phyloP scores from a whole-genome alignment of 1,140 invertebrate species.

The Wiebesia pumilae region DNA sequence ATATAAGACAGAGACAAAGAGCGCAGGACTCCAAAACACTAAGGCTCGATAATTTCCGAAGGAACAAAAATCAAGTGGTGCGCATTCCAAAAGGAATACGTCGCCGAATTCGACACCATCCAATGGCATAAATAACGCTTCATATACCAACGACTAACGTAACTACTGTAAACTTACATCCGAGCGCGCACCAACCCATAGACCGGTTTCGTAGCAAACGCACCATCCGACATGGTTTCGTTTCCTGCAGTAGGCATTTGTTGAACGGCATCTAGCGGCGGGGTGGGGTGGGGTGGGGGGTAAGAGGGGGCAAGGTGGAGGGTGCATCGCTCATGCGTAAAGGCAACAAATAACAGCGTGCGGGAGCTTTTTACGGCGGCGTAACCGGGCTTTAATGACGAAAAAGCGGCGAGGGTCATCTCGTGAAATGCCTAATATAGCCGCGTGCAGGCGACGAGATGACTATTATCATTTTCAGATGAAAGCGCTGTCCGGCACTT shows the following conservation, averaged over 20 bases:
- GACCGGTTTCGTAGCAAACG: conserved; percentile 5
- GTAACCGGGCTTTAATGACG: not conserved
- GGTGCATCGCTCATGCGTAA: not conserved
- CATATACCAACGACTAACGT: not conserved
- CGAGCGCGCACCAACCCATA: too few species aligned
- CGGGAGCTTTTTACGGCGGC: conserved; percentile 10
- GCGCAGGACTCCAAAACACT: not conserved
- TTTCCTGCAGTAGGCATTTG: not conserved
- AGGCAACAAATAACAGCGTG: conserved; percentile 4
- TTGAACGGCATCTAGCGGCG: not conserved
- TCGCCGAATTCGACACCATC: not conserved
- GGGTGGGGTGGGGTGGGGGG: not conserved
- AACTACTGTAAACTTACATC: not conserved
- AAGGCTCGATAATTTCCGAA: not conserved
- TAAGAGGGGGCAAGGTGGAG: not conserved
- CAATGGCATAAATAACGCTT: conserved; percentile 1
- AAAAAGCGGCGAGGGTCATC: conserved; percentile 16
- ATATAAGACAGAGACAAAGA: not conserved
- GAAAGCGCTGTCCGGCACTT: not conserved
- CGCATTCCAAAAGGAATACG: not conserved
- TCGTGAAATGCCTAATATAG: not conserved
- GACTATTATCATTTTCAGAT: conserved; percentile 1
- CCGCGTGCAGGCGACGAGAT: not conserved
- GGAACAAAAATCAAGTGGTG: not conserved
- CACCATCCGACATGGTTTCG: not conserved